Evolutionary conservation across 2,888 invertebrate species (phyloP).

Genomic region (Lepidonotus clava): DNA sequence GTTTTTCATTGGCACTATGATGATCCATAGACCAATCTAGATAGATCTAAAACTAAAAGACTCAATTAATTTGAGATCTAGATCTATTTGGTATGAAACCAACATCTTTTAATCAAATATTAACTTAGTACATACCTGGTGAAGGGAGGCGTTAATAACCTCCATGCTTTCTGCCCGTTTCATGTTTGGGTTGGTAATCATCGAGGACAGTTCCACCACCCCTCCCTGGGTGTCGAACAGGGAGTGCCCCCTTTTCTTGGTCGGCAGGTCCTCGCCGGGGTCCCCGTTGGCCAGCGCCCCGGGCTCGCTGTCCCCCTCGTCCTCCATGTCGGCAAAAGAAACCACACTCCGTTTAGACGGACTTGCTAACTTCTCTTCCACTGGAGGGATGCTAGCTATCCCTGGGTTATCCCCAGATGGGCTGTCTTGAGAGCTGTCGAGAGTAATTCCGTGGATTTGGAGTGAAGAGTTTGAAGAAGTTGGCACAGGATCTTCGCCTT

Average conservation of each 20-base stretch:
- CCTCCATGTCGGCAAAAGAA: not conserved
- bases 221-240: slow-evolving; percentile 54
- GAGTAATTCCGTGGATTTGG: not conserved
- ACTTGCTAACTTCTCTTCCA: not conserved
- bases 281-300: not conserved
- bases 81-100: no score
- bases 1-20: no score
- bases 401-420: not conserved
- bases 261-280: not conserved
- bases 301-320: not conserved
- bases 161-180: slow-evolving; percentile 61
- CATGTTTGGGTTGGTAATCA: slow-evolving; percentile 59
- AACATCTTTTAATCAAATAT: no score
- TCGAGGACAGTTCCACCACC: slow-evolving; percentile 55
- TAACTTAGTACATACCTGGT: slow-evolving; percentile 59
- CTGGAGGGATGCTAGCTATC: not conserved
- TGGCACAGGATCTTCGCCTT: not conserved
- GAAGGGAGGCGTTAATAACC: slow-evolving; percentile 58
- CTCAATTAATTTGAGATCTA: no score
- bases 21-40: no score
- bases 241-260: not conserved
- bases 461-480: not conserved
- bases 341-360: not conserved
- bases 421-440: not conserved
- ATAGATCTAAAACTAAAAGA: no score